A percentile compares a stretch with the other conserved stretches of the same genome.
Evolutionary conservation across 2,888 invertebrate species (phyloP).

Genomic region (Nowickia ferox): DNA sequence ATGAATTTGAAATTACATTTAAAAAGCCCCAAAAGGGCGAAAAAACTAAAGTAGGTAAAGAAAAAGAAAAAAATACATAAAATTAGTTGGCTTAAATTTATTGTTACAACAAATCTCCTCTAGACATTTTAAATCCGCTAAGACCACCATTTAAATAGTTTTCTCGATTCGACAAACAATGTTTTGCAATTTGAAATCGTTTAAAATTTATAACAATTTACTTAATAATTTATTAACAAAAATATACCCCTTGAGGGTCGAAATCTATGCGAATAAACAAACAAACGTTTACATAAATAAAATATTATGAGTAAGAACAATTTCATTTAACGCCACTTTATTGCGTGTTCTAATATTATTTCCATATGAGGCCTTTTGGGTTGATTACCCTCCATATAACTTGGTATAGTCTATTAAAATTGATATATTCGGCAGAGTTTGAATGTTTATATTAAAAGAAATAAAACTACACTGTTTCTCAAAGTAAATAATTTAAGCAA

Average conservation of each 20-base stretch:
- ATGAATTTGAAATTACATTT: slow-evolving; percentile 27
- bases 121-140: not conserved
- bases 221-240: slow-evolving; percentile 50
- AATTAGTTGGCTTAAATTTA: slow-evolving; percentile 69
- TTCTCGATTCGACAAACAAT: not conserved
- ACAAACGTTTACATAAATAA: not conserved
- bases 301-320: slow-evolving; percentile 62
- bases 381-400: slow-evolving; percentile 32
- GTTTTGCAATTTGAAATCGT: not conserved
- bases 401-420: not conserved
- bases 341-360: slow-evolving; percentile 35
- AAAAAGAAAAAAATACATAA: slow-evolving; percentile 48
- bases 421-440: slow-evolving; percentile 26
- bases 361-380: slow-evolving; percentile 6
- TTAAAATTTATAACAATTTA: slow-evolving; percentile 47
- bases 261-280: not conserved
- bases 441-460: slow-evolving; percentile 37
- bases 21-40: not conserved
- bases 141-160: not conserved
- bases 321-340: slow-evolving; percentile 71
- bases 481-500: not conserved
- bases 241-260: slow-evolving; percentile 18
- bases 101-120: slow-evolving; percentile 18
- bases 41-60: not conserved
- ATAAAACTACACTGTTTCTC: slow-evolving; percentile 32